Evolutionary conservation across 2,888 invertebrate genomes (phyloP), one percentile per base, ranked within the genome.

Genomic region (Agrochola lychnidis): DNA sequence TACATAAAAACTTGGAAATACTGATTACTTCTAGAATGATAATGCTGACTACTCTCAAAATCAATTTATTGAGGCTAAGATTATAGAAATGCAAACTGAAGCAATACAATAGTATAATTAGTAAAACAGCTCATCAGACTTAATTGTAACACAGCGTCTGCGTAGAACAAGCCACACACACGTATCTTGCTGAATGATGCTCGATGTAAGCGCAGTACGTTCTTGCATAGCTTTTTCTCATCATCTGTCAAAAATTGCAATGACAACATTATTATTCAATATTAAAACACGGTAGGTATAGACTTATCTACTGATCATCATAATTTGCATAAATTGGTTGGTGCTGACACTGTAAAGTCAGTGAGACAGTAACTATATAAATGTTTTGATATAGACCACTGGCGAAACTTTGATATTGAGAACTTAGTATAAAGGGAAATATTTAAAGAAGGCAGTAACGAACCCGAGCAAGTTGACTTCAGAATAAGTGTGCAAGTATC

Each of bases 401-500:
- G 25, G 10, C 1, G 4, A 19, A 4, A 64, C 9, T 40, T 40
- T n/a, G 4, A 5, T 16, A 16, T 10, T 42, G 16, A n/a, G 36
- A 4, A 62, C 36, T 22, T 62, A 4, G 14, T n/a, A 40, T 22
- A 14, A 63, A 40, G 0, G 14, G 36, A 63, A 40, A n/a, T n/a
- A 40, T 9, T 25, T 42, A 14, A 30, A 48, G 5, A 45, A 66
- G 45, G 1, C 12, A 30, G 45, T 48, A 48, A 48, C 9, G 14
- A 36, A 78, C 83, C 75, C 16, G 79, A 72, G 42, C 48, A 45
- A 12, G 53, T 53, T 25, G 51, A 53, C 12, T 75, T 84, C 9
- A 68, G 48, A 40, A 73, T 62, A 40, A 82, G 22, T 7, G 70
- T 19, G 7, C 79, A 85, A 40, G 45, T 57, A 22, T 82, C 73